Percentiles rank a stretch among this genome's conserved stretches.
Evolutionary conservation across 2,797 vertebrate genomes (phyloP).

Genomic region (Peromyscus melanophrys): DNA sequence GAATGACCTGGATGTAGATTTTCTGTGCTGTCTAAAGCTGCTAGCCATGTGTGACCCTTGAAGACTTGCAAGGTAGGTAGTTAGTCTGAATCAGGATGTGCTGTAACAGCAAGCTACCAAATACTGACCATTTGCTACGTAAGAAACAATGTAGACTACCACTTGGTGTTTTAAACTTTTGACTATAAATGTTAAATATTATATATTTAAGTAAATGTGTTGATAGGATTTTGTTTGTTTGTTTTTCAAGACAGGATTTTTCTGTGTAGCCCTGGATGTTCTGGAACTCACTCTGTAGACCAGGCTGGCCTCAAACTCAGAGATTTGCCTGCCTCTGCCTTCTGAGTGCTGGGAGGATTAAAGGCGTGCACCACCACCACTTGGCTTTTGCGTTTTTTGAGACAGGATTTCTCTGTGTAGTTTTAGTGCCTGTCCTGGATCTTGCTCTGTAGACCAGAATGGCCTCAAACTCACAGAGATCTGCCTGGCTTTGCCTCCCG

Average conservation of each 20-base stretch:
- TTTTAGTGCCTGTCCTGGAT: too few relatives aligned
- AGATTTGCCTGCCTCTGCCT: not conserved
- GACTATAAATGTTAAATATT: not conserved
- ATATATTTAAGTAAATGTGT: not conserved
- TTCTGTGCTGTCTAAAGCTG: not conserved
- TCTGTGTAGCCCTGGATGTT: too few relatives aligned
- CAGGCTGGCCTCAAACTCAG: not conserved
- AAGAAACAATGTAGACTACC: not conserved
- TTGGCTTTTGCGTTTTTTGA: not conserved
- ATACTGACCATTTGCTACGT: not conserved
- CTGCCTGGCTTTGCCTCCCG: too few relatives aligned
- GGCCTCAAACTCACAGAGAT: too few relatives aligned
- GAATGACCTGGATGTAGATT: not conserved
- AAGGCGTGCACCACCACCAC: not conserved
- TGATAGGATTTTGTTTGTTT: not conserved
- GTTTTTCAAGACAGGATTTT: not conserved
- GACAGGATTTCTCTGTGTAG: too few relatives aligned
- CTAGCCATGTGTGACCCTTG: not conserved
- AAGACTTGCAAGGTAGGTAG: not conserved
- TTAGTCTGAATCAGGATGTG: not conserved
- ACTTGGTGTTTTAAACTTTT: conserved; percentile 14
- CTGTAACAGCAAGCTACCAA: not conserved
- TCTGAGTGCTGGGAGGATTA: not conserved
- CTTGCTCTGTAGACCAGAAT: too few relatives aligned
- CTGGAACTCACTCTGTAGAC: too few relatives aligned